These are phyloP conservation scores for Columba livia DNA, from an alignment of 2,113 vertebrate genomes.

Conservation along the genomic window DNA sequence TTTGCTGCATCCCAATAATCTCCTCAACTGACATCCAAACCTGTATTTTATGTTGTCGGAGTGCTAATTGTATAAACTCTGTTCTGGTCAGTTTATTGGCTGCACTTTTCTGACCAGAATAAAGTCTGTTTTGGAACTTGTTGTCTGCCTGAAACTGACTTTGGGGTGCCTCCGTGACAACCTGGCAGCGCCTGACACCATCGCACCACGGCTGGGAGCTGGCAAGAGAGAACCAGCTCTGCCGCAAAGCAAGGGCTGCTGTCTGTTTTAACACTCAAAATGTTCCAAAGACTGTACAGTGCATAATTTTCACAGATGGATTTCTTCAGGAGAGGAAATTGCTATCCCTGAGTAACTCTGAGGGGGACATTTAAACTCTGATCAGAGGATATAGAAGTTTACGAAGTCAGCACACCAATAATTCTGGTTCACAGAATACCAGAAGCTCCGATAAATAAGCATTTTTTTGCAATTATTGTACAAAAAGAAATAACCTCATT, in stretches of 20 bases:
- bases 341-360: fast-evolving
- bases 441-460: neutral
- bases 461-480: neutral
- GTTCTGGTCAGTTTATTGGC: no score
- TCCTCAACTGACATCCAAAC: no score
- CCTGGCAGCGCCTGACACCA: neutral
- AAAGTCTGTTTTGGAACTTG: no score
- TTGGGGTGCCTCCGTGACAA: no score
- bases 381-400: fast-evolving
- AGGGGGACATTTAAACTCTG: no score
- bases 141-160: no score
- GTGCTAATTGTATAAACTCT: no score
- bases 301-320: neutral
- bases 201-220: fast-evolving
- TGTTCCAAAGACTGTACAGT: fast-evolving
- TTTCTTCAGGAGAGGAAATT: neutral
- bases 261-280: fast-evolving
- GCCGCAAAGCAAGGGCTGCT: fast-evolving
- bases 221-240: neutral
- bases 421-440: neutral
- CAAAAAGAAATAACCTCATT: neutral
- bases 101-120: no score
- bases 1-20: no score
- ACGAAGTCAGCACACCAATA: fast-evolving
- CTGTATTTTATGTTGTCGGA: no score